Evolutionary conservation across 2,113 vertebrate species (phyloP).

Genomic region (Cygnus atratus): DNA sequence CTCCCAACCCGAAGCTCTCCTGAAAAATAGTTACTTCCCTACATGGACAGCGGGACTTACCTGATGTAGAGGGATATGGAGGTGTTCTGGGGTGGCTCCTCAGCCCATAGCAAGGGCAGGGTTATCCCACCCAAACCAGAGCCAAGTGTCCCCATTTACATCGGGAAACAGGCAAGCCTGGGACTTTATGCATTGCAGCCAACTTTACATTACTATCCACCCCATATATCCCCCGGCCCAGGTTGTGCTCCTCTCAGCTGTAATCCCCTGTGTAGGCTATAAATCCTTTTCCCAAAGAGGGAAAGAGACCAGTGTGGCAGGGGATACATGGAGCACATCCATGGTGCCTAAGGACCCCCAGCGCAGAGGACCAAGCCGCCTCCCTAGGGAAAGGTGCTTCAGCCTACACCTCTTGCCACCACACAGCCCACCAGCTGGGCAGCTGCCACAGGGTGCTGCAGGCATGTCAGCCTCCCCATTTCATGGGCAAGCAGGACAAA

Average conservation of each 20-base stretch:
- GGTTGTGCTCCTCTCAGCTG: not conserved
- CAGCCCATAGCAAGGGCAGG: not conserved
- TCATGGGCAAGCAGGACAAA: not conserved
- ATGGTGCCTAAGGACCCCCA: not conserved
- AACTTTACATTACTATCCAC: not conserved
- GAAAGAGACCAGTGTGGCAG: not conserved
- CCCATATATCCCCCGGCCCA: not conserved
- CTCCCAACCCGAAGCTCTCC: not conserved
- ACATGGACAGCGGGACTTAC: not conserved
- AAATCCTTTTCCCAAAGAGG: not conserved
- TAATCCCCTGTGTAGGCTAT: not conserved
- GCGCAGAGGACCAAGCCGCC: rapidly evolving
- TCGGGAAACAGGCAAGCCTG: not conserved
- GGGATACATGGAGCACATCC: not conserved
- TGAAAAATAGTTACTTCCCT: not conserved
- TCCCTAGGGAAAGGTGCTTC: not conserved
- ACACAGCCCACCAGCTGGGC: not conserved
- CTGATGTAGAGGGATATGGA: not conserved
- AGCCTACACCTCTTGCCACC: not conserved
- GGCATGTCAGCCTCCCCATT: not conserved
- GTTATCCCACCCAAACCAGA: not conserved
- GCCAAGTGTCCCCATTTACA: not conserved
- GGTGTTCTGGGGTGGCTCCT: not conserved
- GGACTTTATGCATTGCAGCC: not conserved
- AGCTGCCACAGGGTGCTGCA: not conserved